Evolutionary conservation across 2,888 invertebrate genomes (phyloP), one percentile per base, ranked within the genome.

Genomic region (Troides helena): DNA sequence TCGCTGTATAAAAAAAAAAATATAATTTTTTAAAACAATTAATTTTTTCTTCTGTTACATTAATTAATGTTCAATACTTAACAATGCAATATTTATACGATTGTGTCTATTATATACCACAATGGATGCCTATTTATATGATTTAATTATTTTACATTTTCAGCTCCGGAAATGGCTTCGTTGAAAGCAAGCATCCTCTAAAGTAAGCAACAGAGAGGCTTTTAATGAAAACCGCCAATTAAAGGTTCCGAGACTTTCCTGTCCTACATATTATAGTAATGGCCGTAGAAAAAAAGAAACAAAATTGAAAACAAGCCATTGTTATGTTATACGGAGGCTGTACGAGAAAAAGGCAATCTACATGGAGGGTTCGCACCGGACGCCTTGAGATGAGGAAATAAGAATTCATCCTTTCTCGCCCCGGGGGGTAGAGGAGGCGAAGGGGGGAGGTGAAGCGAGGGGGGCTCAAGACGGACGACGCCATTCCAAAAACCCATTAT

Each of bases 401-500:
- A 93, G 92, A 92, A 93, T 93, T 92, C 92, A 92, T 93, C 92
- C 92, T 90, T 90, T 90, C 90, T 87, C 89, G 88, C 87, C 85
- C 82, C 81, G 86, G 83, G 84, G 81, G 78, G 88, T 73, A 77
- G 68, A 71, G 72, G 74, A 74, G 76, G 76, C 71, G 8, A 76
- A 74, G 79, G 74, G 74, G 75, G 74, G 74, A 76, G 77, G 78
- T 79, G 79, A 78, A 77, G 81, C 81, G 80, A 85, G 86, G 83
- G 84, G 88, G 90, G 88, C 86, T 88, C 89, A 94, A 94, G 94
- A 94, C 93, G 94, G 94, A 94, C 94, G 94, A 94, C 94, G 94
- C 94, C 94, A 95, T 95, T 95, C 94, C 94, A 93, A 93, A 94
- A 94, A 94, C 93, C 94, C 94, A 94, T 94, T 94, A 94, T 94